Evolutionary conservation across 30 jellyfish, hydroid and myxozoan species (phyloP), one percentile per base, ranked within the genome.

Genomic region (Sanderia malayensis): DNA sequence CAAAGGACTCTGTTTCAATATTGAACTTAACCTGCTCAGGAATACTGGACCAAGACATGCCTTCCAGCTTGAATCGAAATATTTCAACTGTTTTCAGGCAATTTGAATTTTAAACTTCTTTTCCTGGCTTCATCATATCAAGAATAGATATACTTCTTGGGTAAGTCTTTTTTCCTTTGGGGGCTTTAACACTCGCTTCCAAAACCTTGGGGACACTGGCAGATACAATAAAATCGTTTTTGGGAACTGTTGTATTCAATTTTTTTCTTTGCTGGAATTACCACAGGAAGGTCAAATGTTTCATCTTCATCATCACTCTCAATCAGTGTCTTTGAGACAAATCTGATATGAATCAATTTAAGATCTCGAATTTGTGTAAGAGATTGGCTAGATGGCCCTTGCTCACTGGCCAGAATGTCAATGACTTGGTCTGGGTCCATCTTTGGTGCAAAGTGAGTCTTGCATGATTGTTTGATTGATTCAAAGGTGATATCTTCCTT

Each of bases 311-410:
- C 55, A 41, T 41, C 55, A 41, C 55, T 41, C 55, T 41, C 55
- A 41, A 41, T 41, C 55, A 41, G 55, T 41, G 55, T 41, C 55
- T 23, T 23, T 29, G 58, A 13, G 31, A 62, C 31, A 62, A 62
- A 62, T 17, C 74, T 24, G 33, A 67, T 33, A 67, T 67, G 67
- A 4, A 67, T 67, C 26, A 67, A 21, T 44, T 67, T 67, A 7
- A 17, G 55, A 29, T 49, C 70, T 0, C 49, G 69, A 44, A 70
- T 21, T 20, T 70, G 82, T 27, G 46, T 15, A 24, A 46, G 19
- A 4, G 58, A 26, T 17, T 7, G 11, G 53, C 82, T 44, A 29
- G 82, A 70, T 13, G 73, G 82, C 45, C 82, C 82, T 27, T 70
- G 70, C 29, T 70, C 70, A 17, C 70, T 27, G 29, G 55, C 70